These are phyloP conservation scores for Anhinga anhinga DNA, from an alignment of 2,113 vertebrate genomes.

Conservation along the genomic window DNA sequence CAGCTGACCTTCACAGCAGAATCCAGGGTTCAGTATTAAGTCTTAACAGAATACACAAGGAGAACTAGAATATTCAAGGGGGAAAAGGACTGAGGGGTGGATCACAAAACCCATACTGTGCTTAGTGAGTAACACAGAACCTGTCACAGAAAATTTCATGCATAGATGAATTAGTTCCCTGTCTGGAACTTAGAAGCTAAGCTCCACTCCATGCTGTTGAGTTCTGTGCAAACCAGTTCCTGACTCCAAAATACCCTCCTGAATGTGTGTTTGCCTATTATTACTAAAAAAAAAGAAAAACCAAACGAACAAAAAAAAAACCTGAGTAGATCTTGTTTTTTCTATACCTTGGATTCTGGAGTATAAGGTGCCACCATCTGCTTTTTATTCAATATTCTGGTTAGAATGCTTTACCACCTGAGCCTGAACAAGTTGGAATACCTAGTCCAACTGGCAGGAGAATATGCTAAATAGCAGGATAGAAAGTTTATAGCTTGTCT, in stretches of 20 bases:
- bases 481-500: neutral
- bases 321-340: neutral
- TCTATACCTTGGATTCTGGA: neutral
- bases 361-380: neutral
- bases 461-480: neutral
- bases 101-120: neutral
- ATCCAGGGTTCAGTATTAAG: neutral
- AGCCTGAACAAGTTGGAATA: neutral
- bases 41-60: neutral
- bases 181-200: neutral
- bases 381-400: neutral
- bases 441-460: neutral
- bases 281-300: neutral
- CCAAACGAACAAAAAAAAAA: too few species aligned
- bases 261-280: neutral
- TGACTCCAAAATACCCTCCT: neutral
- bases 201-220: neutral
- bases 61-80: neutral
- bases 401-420: neutral
- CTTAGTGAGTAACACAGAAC: neutral
- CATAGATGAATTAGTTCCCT: neutral
- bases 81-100: neutral
- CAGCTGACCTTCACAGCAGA: neutral
- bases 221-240: neutral
- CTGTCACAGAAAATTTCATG: neutral